Percentiles rank a stretch among this genome's conserved stretches.
These are phyloP conservation scores for Columba janthina DNA, from an alignment of 2,113 vertebrate species.

Conservation along the genomic window DNA sequence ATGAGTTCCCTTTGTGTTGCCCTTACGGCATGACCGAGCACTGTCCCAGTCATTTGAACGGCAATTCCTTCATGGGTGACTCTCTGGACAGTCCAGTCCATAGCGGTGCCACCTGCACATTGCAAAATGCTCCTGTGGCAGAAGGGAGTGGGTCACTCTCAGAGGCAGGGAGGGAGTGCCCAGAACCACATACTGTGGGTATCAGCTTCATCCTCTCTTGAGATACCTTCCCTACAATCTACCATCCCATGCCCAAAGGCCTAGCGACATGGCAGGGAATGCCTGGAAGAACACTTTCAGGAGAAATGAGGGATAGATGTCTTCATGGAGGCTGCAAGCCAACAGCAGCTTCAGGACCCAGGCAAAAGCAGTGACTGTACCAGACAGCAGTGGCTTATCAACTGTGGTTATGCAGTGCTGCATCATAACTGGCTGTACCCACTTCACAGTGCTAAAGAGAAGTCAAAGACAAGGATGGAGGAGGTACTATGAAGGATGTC, in stretches of 20 bases:
- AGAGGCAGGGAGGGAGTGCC: background rate
- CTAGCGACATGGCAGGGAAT: background rate
- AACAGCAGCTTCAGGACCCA: background rate
- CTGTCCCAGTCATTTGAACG: background rate
- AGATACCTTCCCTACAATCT: background rate
- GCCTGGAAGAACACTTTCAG: background rate
- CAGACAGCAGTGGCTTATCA: background rate
- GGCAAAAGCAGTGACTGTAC: background rate
- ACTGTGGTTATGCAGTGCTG: background rate
- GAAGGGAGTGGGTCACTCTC: fast-evolving
- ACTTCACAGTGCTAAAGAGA: fast-evolving
- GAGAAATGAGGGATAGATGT: background rate
- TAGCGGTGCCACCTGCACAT: too few species aligned
- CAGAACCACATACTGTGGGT: fast-evolving
- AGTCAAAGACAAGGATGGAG: background rate
- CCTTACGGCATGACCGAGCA: background rate
- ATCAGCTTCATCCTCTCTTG: background rate
- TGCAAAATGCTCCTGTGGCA: background rate
- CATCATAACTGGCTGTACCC: too few species aligned
- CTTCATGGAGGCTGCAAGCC: background rate
- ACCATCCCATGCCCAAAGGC: background rate
- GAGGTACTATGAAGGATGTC: background rate
- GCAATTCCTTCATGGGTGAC: fast-evolving
- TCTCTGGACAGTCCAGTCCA: background rate
- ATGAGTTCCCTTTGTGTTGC: background rate